phyloP scores from a whole-genome alignment of 2,113 vertebrate genomes.

The Probosciger aterrimus region DNA sequence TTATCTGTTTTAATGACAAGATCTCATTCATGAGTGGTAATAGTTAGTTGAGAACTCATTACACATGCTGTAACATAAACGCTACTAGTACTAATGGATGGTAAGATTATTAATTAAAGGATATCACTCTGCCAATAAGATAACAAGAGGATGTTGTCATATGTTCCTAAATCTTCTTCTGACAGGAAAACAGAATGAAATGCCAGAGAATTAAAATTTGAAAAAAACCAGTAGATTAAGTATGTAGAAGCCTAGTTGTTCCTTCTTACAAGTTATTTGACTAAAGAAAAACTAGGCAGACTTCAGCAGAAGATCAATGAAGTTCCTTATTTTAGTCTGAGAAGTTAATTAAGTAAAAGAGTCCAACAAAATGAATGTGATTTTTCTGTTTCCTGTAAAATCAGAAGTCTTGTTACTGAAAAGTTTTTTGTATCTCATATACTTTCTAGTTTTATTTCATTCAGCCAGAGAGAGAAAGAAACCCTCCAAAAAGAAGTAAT shows the following conservation, averaged over 20 bases:
- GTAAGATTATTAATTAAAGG: conserved; percentile 28
- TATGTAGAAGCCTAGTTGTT: neutral
- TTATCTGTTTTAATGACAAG: neutral
- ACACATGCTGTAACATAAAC: neutral
- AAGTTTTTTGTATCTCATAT: neutral
- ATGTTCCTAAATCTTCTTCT: neutral
- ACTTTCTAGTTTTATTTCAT: neutral
- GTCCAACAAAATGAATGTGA: neutral
- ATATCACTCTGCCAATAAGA: neutral
- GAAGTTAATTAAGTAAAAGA: conserved; percentile 19
- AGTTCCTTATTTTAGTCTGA: conserved; percentile 4
- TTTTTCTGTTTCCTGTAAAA: neutral
- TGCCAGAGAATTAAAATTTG: neutral
- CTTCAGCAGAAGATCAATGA: neutral
- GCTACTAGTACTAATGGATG: conserved; percentile 21
- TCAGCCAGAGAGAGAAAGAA: neutral
- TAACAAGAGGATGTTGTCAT: conserved; percentile 31
- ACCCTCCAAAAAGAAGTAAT: neutral
- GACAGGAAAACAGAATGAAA: neutral
- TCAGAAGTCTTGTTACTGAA: neutral
- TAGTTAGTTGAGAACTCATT: conserved; percentile 17
- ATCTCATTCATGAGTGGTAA: neutral
- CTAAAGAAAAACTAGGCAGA: neutral
- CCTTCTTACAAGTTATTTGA: neutral
- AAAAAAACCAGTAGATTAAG: neutral